Evolutionary conservation across 2,113 vertebrate genomes (phyloP).

Genomic region (Chitala chitala): DNA sequence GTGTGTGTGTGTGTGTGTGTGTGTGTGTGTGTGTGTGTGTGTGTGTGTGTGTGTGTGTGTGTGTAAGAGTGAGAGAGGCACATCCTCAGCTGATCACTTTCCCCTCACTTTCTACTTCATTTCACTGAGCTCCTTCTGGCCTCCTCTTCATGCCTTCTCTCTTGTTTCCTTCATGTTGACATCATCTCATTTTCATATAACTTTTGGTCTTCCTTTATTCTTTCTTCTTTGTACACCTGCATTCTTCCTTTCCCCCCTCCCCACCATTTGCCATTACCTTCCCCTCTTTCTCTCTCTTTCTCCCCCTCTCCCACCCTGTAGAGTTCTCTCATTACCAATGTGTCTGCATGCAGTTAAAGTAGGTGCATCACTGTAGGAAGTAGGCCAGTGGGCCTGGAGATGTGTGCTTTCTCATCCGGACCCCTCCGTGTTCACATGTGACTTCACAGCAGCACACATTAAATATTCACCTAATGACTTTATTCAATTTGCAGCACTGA

Average conservation of each 20-base stretch:
- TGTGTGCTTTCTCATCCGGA: neutral
- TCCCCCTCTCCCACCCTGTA: neutral
- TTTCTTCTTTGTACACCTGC: neutral
- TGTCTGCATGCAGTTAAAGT: neutral
- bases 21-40: no score
- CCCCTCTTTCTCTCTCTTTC: neutral
- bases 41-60: no score
- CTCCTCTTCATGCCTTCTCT: no score
- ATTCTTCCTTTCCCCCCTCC: neutral
- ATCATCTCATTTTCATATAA: neutral
- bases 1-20: no score
- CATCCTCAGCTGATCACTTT: no score
- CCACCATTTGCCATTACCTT: neutral
- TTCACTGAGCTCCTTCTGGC: no score
- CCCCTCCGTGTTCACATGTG: neutral
- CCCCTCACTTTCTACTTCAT: no score
- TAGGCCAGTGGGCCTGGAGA: neutral
- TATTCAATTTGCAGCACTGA: neutral
- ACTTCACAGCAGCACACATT: no score
- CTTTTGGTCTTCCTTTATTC: conserved; percentile 9
- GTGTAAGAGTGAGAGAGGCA: no score
- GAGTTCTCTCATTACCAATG: no score
- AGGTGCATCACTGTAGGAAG: neutral
- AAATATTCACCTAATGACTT: neutral
- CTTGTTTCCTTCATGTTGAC: neutral